Evolutionary conservation across 2,113 vertebrate genomes (phyloP), one percentile per base, ranked within the genome.

Genomic region (Cottus gobio): DNA sequence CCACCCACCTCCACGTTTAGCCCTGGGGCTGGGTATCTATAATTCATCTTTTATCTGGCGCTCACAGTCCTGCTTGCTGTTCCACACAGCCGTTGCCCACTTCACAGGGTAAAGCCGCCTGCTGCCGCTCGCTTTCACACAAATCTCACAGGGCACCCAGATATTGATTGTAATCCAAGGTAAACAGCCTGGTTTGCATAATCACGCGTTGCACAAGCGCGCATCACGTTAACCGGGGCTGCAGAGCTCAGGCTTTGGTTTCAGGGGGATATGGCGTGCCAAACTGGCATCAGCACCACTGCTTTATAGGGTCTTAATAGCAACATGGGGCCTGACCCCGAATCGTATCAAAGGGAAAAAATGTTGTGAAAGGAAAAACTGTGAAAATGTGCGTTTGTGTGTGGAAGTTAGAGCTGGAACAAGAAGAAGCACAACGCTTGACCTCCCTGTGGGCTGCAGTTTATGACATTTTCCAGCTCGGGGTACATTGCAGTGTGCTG

Each of bases 21-120:
- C 92, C 92, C 86, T 69, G 83, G 67, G 91, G 93, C 84, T 57
- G 73, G 64, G 77, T 86, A 94, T 93, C 90, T 93, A 93, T 94
- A 93, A 94, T 93, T 93, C 92, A 93, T 93, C 91, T 91, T 89
- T 91, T 93, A 92, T 93, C 93, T 93, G 89, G 84, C 75, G 68
- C 90, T 93, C 71, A 24, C 92, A 93, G 90, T 92, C 86, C 64
- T 81, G 83, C 85, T 89, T 9, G 76, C 74, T 87, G 89, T 78
- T 92, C 70, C 78, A 76, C 83, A 42, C 81, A 83, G 85, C 87
- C 80, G 42, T 83, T 86, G 86, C 80, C 91, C 90, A 91, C 91
- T 89, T 94, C 91, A 91, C 90, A 91, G 88, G 85, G 83, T 57
- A 77, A 57, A 79, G 76, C 85, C 57, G 86, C 86, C 89, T 79